Conservation (phyloP, 2,797 vertebrate genomes). For the Falco biarmicus region DNA sequence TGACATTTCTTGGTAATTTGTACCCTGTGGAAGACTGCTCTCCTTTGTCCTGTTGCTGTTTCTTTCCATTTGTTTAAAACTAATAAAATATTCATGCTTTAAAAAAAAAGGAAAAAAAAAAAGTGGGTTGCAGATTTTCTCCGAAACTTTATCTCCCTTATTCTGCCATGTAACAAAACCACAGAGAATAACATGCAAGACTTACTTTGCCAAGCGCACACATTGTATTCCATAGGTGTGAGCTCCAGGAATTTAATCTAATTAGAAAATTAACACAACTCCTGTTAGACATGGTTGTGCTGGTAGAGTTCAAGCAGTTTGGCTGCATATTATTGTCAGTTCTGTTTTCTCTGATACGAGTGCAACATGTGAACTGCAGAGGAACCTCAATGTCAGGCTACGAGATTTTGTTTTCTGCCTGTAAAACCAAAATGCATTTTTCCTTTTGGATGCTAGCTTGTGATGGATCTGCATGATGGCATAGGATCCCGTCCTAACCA, state of each 20-base stretch:
- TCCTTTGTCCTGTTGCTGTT: neutral
- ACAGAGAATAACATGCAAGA: neutral
- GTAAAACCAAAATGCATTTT: neutral
- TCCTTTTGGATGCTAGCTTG: neutral
- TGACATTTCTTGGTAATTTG: neutral
- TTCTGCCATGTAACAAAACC: neutral
- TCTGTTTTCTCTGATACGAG: neutral
- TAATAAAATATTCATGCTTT: neutral
- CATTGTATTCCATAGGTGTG: accelerated
- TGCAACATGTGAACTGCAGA: accelerated
- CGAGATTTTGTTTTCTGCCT: neutral
- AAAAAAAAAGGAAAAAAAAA: neutral
- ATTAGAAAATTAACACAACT: neutral
- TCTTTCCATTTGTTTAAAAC: slow-evolving; percentile 26
- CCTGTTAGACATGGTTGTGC: neutral
- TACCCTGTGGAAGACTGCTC: neutral
- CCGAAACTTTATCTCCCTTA: neutral
- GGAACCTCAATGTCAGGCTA: neutral
- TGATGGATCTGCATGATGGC: neutral
- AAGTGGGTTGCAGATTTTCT: neutral
- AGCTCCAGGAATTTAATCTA: neutral
- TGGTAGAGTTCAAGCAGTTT: neutral
- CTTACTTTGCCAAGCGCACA: neutral
- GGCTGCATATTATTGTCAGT: neutral
- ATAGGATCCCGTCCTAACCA: neutral